These are phyloP conservation scores for Illadopsis cleaveri DNA, from an alignment of 2,113 vertebrate genomes.

Conservation along the genomic window DNA sequence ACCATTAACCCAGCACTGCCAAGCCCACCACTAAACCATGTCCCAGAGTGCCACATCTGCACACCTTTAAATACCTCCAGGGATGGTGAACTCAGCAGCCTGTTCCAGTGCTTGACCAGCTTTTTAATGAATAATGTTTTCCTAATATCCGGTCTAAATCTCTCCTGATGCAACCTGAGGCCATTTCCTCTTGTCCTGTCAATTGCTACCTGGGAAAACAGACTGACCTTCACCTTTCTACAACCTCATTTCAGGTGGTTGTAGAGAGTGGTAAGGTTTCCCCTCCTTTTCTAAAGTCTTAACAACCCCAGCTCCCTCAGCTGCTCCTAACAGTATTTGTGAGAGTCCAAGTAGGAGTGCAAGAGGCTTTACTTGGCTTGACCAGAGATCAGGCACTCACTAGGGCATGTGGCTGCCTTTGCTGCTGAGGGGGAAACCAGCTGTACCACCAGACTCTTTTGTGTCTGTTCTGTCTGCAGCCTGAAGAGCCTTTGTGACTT, in stretches of 20 bases:
- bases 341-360: not conserved
- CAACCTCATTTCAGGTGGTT: not conserved
- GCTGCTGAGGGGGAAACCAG: not conserved
- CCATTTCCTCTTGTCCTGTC: not conserved
- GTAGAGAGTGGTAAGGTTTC: not conserved
- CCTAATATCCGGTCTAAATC: not conserved
- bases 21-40: not conserved
- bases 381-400: not conserved
- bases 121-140: not conserved
- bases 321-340: not conserved
- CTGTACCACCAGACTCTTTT: not conserved
- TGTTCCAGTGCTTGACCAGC: not conserved
- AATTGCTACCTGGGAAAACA: not conserved
- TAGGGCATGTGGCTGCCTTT: rapidly evolving
- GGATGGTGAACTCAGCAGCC: not conserved
- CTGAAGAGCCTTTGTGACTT: not conserved
- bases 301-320: not conserved
- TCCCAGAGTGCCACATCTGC: not conserved
- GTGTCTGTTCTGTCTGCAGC: not conserved
- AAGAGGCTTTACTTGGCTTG: not conserved
- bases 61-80: not conserved
- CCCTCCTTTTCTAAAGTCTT: not conserved
- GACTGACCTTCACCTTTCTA: too few species aligned
- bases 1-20: not conserved
- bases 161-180: not conserved